A percentile compares a stretch with the other conserved stretches of the same genome.
Evolutionary conservation across 2,797 vertebrate genomes (phyloP).

Genomic region (Triplophysa bombifrons): DNA sequence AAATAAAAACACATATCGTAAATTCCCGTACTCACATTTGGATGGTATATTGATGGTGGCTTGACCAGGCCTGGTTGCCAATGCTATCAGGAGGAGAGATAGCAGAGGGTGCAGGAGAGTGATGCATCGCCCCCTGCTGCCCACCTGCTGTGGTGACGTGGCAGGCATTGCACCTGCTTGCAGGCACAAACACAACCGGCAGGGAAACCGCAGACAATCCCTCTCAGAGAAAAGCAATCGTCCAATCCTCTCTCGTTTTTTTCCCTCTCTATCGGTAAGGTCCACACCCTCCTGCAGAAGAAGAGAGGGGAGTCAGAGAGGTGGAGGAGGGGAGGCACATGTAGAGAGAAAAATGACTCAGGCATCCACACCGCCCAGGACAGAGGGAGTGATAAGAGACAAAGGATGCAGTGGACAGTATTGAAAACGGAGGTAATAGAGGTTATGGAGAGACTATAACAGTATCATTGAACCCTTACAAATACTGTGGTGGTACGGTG

Average conservation of each 20-base stretch:
- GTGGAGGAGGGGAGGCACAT: slow-evolving; percentile 62
- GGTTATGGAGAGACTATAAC: background rate
- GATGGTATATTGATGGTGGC: slow-evolving; percentile 77
- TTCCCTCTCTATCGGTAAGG: slow-evolving; percentile 56
- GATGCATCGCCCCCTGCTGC: slow-evolving; percentile 76
- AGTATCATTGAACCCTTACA: background rate
- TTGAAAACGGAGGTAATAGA: background rate
- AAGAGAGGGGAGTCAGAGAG: slow-evolving; percentile 49
- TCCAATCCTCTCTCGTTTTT: slow-evolving; percentile 23
- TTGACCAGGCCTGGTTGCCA: slow-evolving; percentile 62
- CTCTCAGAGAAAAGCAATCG: slow-evolving; percentile 53
- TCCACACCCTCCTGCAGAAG: slow-evolving; percentile 71
- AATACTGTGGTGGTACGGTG: background rate
- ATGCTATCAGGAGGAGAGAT: slow-evolving; percentile 65
- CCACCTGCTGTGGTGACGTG: slow-evolving; percentile 76
- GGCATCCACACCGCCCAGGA: slow-evolving; percentile 70
- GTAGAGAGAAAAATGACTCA: slow-evolving; percentile 68
- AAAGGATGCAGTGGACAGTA: slow-evolving; percentile 9
- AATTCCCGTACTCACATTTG: slow-evolving; percentile 77
- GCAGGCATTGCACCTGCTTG: slow-evolving; percentile 79
- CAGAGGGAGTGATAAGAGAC: slow-evolving; percentile 50
- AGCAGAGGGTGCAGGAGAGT: slow-evolving; percentile 62
- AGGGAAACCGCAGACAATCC: slow-evolving; percentile 44
- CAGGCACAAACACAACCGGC: slow-evolving; percentile 59
- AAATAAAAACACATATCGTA: slow-evolving; percentile 29